These are phyloP conservation scores for Musca vetustissima DNA, from an alignment of 1,140 invertebrate species.

Conservation along the genomic window DNA sequence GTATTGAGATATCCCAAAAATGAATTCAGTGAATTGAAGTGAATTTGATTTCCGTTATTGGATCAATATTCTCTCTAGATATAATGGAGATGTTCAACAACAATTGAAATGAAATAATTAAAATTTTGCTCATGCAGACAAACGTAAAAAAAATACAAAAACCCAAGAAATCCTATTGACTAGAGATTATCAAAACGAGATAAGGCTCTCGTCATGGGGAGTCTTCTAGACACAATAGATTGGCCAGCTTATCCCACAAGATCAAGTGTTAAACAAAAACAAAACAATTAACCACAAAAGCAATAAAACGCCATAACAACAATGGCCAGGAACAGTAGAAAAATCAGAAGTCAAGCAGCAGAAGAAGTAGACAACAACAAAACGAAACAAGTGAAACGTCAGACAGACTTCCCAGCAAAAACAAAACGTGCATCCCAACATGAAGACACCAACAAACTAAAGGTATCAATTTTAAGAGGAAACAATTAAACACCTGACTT, in stretches of 20 bases:
- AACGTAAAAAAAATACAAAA: background rate
- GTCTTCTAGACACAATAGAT: background rate
- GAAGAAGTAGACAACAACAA: background rate
- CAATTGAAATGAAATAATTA: constrained; percentile 17
- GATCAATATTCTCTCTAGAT: no score
- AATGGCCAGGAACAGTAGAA: background rate
- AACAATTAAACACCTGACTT: constrained; percentile 34
- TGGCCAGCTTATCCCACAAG: background rate
- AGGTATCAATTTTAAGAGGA: constrained; percentile 28
- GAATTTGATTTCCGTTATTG: no score
- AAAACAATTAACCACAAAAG: background rate
- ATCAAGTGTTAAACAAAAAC: constrained; percentile 11
- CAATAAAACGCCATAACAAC: constrained; percentile 6
- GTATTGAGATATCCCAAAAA: no score
- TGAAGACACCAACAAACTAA: constrained; percentile 14
- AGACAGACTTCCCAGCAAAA: constrained; percentile 4
- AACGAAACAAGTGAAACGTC: constrained; percentile 1
- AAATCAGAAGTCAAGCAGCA: background rate
- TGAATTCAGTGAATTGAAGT: no score
- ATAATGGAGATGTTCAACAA: constrained; percentile 1
- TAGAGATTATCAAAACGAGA: background rate
- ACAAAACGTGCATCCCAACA: background rate
- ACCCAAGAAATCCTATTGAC: constrained; percentile 1
- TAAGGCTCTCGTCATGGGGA: background rate
- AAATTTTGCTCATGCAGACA: constrained; percentile 20